Conservation (phyloP, 2,113 vertebrate genomes). For the Oryzias celebensis region DNA sequence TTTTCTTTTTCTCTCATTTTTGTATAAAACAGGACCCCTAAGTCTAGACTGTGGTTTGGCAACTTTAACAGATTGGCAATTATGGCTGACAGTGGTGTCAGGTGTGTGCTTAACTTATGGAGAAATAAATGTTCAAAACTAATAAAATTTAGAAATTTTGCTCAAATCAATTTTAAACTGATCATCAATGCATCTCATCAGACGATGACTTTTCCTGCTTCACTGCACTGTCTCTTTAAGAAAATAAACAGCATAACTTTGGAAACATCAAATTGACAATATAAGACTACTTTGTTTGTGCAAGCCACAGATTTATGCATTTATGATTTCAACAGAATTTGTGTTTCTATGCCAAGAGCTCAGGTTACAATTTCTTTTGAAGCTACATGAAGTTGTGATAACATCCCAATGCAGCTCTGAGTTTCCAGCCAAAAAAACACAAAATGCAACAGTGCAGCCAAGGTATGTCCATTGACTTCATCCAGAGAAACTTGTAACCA, state of each 20-base stretch:
- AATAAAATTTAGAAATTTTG: not conserved
- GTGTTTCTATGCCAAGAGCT: too few relatives aligned
- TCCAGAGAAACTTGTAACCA: too few relatives aligned
- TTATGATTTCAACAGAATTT: not conserved
- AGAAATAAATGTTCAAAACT: slow-evolving; percentile 33
- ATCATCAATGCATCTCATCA: not conserved
- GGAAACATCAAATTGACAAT: not conserved
- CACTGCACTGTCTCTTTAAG: too few relatives aligned
- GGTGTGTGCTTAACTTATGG: slow-evolving; percentile 10
- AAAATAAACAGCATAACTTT: not conserved
- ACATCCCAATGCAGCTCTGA: too few relatives aligned
- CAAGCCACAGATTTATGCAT: not conserved
- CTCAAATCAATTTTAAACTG: not conserved
- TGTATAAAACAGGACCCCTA: slow-evolving; percentile 37
- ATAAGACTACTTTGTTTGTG: not conserved
- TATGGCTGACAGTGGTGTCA: slow-evolving; percentile 16
- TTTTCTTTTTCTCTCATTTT: slow-evolving; percentile 33
- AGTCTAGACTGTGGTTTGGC: slow-evolving; percentile 30
- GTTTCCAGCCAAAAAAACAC: too few relatives aligned
- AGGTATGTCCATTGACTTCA: too few relatives aligned
- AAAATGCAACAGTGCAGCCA: not conserved
- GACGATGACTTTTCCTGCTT: too few relatives aligned
- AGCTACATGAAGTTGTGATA: too few relatives aligned
- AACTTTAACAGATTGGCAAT: slow-evolving; percentile 8
- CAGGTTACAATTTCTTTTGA: too few relatives aligned